phyloP scores from a whole-genome alignment of 2,888 invertebrate species.

The Liopterus haemorrhoidalis region DNA sequence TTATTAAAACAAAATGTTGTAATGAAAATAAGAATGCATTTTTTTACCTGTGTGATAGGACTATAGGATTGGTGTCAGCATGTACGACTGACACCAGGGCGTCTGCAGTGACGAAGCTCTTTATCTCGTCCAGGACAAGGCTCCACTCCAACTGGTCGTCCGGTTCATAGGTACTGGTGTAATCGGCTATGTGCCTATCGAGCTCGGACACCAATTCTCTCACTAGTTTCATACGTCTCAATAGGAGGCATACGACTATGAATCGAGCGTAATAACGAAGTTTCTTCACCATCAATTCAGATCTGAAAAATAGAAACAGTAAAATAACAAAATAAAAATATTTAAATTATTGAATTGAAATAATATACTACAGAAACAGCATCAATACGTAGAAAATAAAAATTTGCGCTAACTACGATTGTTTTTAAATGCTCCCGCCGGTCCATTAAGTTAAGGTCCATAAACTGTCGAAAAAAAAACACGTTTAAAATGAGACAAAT shows the following conservation, averaged over 20 bases:
- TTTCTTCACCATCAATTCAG: slow-evolving; percentile 96
- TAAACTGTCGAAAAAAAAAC: too few relatives aligned
- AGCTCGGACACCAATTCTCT: slow-evolving; percentile 86
- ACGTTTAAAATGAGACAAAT: too few relatives aligned
- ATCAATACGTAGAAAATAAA: too few relatives aligned
- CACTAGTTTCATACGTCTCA: slow-evolving; percentile 90
- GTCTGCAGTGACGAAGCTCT: slow-evolving; percentile 90
- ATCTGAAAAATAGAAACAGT: slow-evolving; percentile 43
- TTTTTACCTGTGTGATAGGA: slow-evolving; percentile 77
- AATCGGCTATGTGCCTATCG: slow-evolving; percentile 90
- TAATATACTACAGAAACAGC: too few relatives aligned
- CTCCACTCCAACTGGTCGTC: slow-evolving; percentile 96
- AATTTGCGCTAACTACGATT: too few relatives aligned
- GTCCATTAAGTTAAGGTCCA: too few relatives aligned
- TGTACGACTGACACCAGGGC: slow-evolving; percentile 83
- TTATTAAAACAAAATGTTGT: neutral
- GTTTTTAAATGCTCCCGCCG: too few relatives aligned
- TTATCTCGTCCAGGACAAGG: slow-evolving; percentile 87
- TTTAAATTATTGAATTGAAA: slow-evolving; percentile 1
- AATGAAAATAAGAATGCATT: neutral
- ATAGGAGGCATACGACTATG: slow-evolving; percentile 89
- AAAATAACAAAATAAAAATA: slow-evolving; percentile 9
- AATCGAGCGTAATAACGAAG: slow-evolving; percentile 91
- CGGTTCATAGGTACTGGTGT: slow-evolving; percentile 92
- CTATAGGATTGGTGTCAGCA: slow-evolving; percentile 77